Evolutionary conservation across 2,888 invertebrate genomes (phyloP), one percentile per base, ranked within the genome.

Genomic region (Taphrorychus bicolor): DNA sequence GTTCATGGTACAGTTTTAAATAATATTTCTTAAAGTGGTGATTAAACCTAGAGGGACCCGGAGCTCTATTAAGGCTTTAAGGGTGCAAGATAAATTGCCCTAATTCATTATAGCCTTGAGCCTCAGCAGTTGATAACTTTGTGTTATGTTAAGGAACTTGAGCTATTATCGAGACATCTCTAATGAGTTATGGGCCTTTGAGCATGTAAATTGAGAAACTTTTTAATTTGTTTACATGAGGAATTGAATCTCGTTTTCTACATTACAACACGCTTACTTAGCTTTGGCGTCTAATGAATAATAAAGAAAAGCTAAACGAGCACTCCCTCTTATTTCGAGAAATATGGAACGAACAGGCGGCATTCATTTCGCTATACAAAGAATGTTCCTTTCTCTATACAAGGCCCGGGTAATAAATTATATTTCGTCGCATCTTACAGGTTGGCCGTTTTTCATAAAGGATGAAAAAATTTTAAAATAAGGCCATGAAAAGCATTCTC

Each of bases 401-500:
- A 51, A 51, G 51, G 18, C 51, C 21, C 9, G 51, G 51, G 70
- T 70, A 69, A 61, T 66, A 66, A 63, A 63, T 56, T 66, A 73
- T 73, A 61, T 61, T 51, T 53, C 16, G 60, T 42, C 53, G 60
- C 60, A 61, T 61, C 60, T 61, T 61, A 41, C 53, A 61, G 60
- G 60, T 52, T 61, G 52, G 60, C 60, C 53, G 60, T 53, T 61
- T 41, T 42, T 61, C 60, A 61, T 61, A 63, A 63, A 51, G 51
- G 51, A 51, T 51, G 51, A 51, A 51, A 51, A 51, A 51, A 51
- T 21, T 22, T 19, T 19, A 14, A 51, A 51, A 51, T 51, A 51
- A 21, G 51, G 51, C 51, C 18, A 18, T 51, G 51, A 51, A 51
- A 51, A 14, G 51, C 51, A 22, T 51, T 51, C n/a, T 9, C 11